A percentile compares a stretch with the other conserved stretches of the same genome.
phyloP scores from a whole-genome alignment of 2,888 invertebrate species.

The Drosophila differens region DNA sequence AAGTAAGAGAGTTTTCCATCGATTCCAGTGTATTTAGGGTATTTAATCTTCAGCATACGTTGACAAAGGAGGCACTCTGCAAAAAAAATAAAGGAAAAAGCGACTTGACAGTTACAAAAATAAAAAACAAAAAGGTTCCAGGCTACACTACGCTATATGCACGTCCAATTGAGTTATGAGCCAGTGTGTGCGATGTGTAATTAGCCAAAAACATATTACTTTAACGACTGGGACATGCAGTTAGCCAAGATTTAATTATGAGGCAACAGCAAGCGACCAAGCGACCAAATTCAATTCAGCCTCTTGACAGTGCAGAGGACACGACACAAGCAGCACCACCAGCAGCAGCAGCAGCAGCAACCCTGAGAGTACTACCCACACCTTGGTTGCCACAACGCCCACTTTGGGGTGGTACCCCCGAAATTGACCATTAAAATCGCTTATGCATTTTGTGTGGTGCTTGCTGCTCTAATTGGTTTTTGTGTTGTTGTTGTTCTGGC shows the following conservation, averaged over 20 bases:
- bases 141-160: constrained; percentile 12
- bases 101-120: not conserved
- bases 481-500: constrained; percentile 8
- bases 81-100: not conserved
- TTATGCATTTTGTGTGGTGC: constrained; percentile 67
- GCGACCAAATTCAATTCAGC: constrained; percentile 57
- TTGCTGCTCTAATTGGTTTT: constrained; percentile 63
- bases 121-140: constrained; percentile 8
- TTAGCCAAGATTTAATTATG: constrained; percentile 68
- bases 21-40: not conserved
- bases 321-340: constrained; percentile 12
- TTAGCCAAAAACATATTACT: constrained; percentile 72
- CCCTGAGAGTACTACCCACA: constrained; percentile 3
- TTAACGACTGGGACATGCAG: constrained; percentile 67
- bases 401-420: constrained; percentile 21
- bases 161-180: constrained; percentile 58
- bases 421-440: constrained; percentile 72
- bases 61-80: constrained; percentile 1
- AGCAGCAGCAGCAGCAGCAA: constrained; percentile 8
- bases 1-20: not conserved
- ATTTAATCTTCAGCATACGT: not conserved
- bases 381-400: not conserved
- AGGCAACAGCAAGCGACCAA: constrained; percentile 60
- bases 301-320: constrained; percentile 14
- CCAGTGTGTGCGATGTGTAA: constrained; percentile 49